Conservation (phyloP, 2,888 invertebrate genomes). For the Leucania comma region DNA sequence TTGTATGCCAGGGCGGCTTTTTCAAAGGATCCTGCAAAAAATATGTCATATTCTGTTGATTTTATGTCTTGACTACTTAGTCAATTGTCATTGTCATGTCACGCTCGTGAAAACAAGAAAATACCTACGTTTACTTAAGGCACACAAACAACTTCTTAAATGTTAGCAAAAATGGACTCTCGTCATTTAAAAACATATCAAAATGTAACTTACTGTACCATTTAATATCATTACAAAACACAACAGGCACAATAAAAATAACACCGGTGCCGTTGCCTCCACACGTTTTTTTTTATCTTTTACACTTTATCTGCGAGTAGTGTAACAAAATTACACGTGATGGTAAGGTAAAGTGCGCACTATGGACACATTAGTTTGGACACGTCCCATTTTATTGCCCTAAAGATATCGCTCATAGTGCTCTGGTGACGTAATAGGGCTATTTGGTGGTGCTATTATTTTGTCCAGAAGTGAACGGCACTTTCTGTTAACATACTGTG, state of each 20-base stretch:
- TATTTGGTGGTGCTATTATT: conserved; percentile 14
- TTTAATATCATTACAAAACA: conserved; percentile 24
- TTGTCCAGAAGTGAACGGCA: conserved; percentile 27
- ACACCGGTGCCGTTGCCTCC: conserved; percentile 20
- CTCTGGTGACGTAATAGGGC: conserved; percentile 16
- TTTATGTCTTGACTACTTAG: no score
- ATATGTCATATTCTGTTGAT: no score
- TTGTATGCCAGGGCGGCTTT: no score
- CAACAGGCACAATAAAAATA: conserved; percentile 10
- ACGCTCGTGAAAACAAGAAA: no score
- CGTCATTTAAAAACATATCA: not conserved
- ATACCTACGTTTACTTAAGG: no score
- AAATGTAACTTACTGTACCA: not conserved
- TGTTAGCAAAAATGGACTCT: not conserved
- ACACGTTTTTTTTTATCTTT: conserved; percentile 38
- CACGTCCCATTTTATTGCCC: conserved; percentile 41
- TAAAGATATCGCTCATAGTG: conserved; percentile 25
- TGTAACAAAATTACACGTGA: conserved; percentile 28
- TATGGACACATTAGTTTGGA: conserved; percentile 2
- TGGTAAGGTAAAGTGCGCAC: conserved; percentile 10
- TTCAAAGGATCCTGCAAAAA: no score
- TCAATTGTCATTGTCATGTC: no score
- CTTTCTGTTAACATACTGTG: conserved; percentile 22
- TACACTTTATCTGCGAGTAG: conserved; percentile 30
- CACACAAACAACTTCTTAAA: no score